Conservation (phyloP, 2,888 invertebrate species). For the Sepioteuthis lessoniana region DNA sequence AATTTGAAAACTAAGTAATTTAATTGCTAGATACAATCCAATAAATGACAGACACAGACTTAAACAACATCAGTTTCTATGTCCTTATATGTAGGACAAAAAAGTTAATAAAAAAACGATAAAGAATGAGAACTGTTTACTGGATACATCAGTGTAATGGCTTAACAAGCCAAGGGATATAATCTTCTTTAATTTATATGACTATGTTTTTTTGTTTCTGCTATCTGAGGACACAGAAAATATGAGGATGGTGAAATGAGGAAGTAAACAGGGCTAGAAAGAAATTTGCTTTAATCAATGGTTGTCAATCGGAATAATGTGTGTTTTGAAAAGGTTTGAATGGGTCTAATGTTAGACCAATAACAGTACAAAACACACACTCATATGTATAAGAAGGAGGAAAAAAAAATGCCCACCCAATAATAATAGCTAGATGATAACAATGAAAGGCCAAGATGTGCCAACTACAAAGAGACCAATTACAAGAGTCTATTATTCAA, state of each 20-base stretch:
- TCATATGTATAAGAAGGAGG: neutral
- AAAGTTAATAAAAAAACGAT: neutral
- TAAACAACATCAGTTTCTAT: too few relatives aligned
- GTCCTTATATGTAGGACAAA: too few relatives aligned
- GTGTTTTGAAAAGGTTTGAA: neutral
- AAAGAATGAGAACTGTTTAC: neutral
- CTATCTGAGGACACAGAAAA: neutral
- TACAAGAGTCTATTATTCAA: neutral
- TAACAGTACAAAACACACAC: neutral
- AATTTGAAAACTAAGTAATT: too few relatives aligned
- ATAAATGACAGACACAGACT: too few relatives aligned
- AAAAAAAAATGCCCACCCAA: neutral
- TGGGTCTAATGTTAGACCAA: neutral
- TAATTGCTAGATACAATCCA: too few relatives aligned
- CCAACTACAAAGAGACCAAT: conserved; percentile 33
- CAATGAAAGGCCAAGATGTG: neutral
- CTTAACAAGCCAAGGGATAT: neutral
- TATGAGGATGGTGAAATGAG: neutral
- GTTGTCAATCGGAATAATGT: neutral
- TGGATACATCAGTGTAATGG: too few relatives aligned
- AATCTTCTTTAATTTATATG: neutral
- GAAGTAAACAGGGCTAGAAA: neutral
- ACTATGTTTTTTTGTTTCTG: neutral
- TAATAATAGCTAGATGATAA: conserved; percentile 18
- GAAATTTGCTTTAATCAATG: conserved; percentile 23